Base-by-base conservation (phyloP, 1,140 invertebrate species). In the Cydia amplana region DNA sequence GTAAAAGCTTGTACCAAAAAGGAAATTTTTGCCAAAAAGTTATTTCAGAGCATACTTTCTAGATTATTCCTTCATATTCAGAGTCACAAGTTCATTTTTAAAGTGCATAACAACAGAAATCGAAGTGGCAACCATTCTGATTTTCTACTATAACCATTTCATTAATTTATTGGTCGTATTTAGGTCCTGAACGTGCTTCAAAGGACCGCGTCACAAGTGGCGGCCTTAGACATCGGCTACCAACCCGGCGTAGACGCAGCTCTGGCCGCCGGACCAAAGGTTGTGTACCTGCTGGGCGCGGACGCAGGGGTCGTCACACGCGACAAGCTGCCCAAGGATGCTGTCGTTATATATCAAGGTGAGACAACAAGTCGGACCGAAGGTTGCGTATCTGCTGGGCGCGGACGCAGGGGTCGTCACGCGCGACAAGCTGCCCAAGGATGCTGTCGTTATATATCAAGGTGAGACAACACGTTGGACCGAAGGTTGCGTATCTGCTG, bases 221-320 rank as follows among this genome's bases (percentile, higher is more conserved):
- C 98, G 70, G 99, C 99, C 36, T 94, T 99, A 67, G 99, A 99
- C 94, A 89, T 99, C 72, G 99, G 99, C 49, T 99, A 98, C 93
- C 95, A 96, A 80, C 94, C 98, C 4, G 96, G 97, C 20, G 94
- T 97, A 7, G 94, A 96, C 28, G 93, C 93, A 75, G 94, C 96
- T n/a, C 91, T 96, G 40, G 91, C 96, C 76, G 86, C 87, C 2
- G 94, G 96, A 78, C 97, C 98, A 0, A 96, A 96, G 87, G 95
- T 99, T 40, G 90, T 99, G 14, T 99, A 96, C 91, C 93, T 99
- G 63, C 93, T 99, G 72, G 99, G 98, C 43, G 98, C 99, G 74
- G 99, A 99, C 92, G 97, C 97, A 82, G 95, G 95, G 1, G 94
- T 95, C 36, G 95, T 99, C 74, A 95, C 94, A 0, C 94, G 95